Conservation (phyloP, 2,797 vertebrate species). For the Acomys russatus region DNA sequence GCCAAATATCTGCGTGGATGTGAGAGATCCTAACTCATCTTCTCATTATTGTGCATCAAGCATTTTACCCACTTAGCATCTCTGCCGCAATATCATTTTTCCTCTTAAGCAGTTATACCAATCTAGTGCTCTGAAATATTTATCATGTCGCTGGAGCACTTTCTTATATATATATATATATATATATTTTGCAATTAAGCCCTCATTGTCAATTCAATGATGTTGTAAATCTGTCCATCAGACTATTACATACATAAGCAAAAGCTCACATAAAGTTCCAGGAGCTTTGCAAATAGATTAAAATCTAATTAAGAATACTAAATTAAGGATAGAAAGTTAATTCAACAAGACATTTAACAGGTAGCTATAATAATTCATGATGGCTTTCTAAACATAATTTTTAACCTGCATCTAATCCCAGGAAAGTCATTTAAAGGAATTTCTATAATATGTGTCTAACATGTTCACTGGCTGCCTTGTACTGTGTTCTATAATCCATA, state of each 20-base stretch:
- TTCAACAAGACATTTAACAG: neutral
- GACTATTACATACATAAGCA: constrained; percentile 37
- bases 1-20: neutral
- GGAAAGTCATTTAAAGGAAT: neutral
- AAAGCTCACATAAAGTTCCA: constrained; percentile 36
- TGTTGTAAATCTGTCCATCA: constrained; percentile 23
- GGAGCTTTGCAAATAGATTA: neutral
- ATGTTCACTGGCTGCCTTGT: neutral
- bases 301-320: neutral
- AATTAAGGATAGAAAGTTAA: neutral
- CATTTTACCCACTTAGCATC: neutral
- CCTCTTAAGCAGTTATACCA: neutral
- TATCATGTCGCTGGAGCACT: neutral
- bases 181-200: neutral
- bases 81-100: neutral
- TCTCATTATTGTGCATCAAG: neutral
- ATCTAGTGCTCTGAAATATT: constrained; percentile 50
- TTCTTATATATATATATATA: too few relatives aligned
- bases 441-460: neutral
- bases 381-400: constrained; percentile 8
- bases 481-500: neutral
- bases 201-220: neutral
- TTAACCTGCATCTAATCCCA: neutral
- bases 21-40: neutral
- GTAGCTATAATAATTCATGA: neutral